Conservation (phyloP, 2,888 invertebrate genomes). For the Itoplectis maculator region DNA sequence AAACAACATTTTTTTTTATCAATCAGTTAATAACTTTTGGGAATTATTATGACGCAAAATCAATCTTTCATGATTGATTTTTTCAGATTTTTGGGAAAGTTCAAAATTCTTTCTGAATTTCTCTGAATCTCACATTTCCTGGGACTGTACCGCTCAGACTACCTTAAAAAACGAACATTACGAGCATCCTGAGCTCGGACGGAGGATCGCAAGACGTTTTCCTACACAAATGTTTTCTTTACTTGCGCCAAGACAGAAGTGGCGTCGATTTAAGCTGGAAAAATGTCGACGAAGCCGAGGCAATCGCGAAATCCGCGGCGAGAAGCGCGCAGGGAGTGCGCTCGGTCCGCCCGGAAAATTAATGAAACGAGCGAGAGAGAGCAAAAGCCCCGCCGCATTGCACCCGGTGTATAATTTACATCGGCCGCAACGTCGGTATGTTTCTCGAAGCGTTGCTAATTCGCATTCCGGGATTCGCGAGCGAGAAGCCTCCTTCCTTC, state of each 20-base stretch:
- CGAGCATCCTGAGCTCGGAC: no score
- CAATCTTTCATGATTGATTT: no score
- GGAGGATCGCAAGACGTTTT: neutral
- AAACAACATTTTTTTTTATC: no score
- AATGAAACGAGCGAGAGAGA: constrained; percentile 75
- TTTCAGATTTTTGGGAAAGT: no score
- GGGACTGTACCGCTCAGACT: no score
- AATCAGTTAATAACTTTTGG: no score
- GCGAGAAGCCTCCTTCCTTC: constrained; percentile 24
- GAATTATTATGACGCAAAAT: no score
- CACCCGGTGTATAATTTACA: constrained; percentile 75
- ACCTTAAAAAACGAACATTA: no score
- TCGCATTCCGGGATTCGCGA: constrained; percentile 66
- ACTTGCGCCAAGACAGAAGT: constrained; percentile 15
- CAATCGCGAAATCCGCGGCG: constrained; percentile 18
- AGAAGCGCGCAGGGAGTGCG: constrained; percentile 21
- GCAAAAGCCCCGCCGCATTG: constrained; percentile 70
- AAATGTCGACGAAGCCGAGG: constrained; percentile 19
- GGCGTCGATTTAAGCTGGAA: constrained; percentile 4
- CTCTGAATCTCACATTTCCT: no score
- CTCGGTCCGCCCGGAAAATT: constrained; percentile 64
- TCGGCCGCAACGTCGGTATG: constrained; percentile 69
- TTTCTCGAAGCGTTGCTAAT: constrained; percentile 67
- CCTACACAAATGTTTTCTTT: constrained; percentile 35
- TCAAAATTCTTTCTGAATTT: no score